Base-by-base conservation (phyloP, 2,888 invertebrate species). In the Drosophila paranaensis region DNA sequence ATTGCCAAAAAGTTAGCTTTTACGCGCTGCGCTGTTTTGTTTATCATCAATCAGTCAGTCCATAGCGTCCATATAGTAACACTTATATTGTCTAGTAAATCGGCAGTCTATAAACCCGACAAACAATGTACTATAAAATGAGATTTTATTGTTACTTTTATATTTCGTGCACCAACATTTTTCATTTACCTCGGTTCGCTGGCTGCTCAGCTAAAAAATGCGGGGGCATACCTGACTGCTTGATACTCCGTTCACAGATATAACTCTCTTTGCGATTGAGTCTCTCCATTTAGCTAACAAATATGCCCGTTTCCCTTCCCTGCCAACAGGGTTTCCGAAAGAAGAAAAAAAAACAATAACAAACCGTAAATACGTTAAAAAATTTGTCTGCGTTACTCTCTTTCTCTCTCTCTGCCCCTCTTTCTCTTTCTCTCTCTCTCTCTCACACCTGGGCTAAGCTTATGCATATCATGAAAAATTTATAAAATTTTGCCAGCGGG, bases 381-480 rank as follows among this genome's bases (percentile, higher is more conserved):
- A 72, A 67, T 67, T 63, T 60, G 46, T 71, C 58, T 66, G 62
- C 53, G 58, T 45, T 45, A 11, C 25, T 16, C 46, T 35, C 30
- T 33, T 8, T 33, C 27, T 35, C 30, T 33, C 30, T 33, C 27
- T 20, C 2, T 20, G 20, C 30, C 62, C 14, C 13, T 25, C 45
- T 25, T 25, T 45, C 13, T 45, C 20, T 13, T 11, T 6, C 43
- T 20, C n/a, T 8, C 6, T 6, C 42, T 3, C 20, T 11, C 40
- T 27, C 43, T 51, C 37, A 35, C 30, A 60, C 58, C 33, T 48
- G 60, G 6, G 14, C 35, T 45, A 1, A 65, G 61, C 48, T 56
- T 72, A 50, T 75, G 62, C 65, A 72, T 72, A 72, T 75, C 68
- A 72, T 68, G 77, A 60, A 60, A 77, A 68, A 65, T 77, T 39